Evolutionary conservation across 1,140 invertebrate genomes (phyloP), one percentile per base, ranked within the genome.

Genomic region (Heliconius nattereri): DNA sequence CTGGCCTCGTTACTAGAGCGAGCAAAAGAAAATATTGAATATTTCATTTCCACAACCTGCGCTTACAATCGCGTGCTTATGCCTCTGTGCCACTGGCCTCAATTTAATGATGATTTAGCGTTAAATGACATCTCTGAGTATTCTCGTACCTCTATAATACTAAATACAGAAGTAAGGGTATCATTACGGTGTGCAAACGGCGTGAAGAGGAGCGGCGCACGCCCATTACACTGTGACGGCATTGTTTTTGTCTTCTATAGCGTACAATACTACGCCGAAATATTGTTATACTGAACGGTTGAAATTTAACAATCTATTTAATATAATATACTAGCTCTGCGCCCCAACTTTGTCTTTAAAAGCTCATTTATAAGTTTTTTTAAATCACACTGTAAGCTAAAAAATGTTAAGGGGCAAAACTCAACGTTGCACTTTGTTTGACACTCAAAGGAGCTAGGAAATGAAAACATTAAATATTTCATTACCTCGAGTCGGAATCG

Each of bases 141-240:
- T 26, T 45, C 40, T 45, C 0, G 40, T 45, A 45, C 13, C 13
- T 57, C 20, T 57, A n/a, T 23, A 57, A 57, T 57, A 66, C 60
- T 26, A 75, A 13, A 26, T 19, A 45, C 54, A 78, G 40, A 54
- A 45, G 73, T 75, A 54, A 49, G 72, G 70, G 66, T 19, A 60
- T 75, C 71, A 81, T 85, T 82, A 83, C 78, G 40, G 66, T 79
- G 82, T 75, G 73, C 82, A 78, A 37, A 16, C 20, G 9, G 80
- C 84, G 78, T 83, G 79, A 85, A 79, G 82, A 78, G 80, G 78
- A 76, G 71, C 75, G 82, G 80, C 78, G 66, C 70, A 57, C 76
- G 73, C 60, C 20, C 74, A 73, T 66, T 52, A 73, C 23, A 23
- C 75, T 78, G 80, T 79, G 76, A 80, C 77, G 40, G 29, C 49